Base-by-base conservation (phyloP, 2,888 invertebrate species). In the Chromoteleia sp. region DNA sequence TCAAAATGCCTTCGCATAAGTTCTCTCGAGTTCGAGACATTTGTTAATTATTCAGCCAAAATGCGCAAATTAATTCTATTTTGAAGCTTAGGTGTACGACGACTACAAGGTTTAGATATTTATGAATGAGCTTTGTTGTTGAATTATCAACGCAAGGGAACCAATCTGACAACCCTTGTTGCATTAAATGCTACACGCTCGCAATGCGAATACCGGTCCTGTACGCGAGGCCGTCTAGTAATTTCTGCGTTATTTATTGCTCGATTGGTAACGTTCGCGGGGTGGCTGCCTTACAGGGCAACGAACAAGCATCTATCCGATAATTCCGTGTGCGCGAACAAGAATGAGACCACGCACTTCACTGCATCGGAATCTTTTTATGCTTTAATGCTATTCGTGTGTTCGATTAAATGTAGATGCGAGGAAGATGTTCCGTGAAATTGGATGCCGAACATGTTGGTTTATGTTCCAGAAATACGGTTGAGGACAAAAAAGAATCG, bases 171-270 rank as follows among this genome's bases (percentile, higher is more conserved):
- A 82, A 83, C 70, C 74, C 81, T 82, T 77, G 83, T 79, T 76
- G 82, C 83, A 75, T 71, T 80, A 75, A 83, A 82, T 63, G 76
- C 58, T 73, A 81, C 75, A 75, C 50, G 74, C 76, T 67, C 30
- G 77, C 59, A 58, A 48, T 19, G 74, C 56, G 68, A 73, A 77
- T 75, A 71, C 71, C 68, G 70, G 78, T 75, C 79, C 68, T 71
- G 65, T 65, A 74, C 50, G 83, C 84, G 80, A 77, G 76, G 81
- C 84, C 83, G 85, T 86, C 84, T 82, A 75, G 86, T 85, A 86
- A 87, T 86, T 84, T 85, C 81, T 77, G 67, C 82, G 83, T 86
- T 86, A 87, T 87, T 87, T 87, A 87, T 87, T 84, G 78, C 84
- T 48, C 78, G 76, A 73, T 76, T 73, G 83, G 84, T 82, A 84